Conservation (phyloP, 2,113 vertebrate species). For the Aptenodytes forsteri region DNA sequence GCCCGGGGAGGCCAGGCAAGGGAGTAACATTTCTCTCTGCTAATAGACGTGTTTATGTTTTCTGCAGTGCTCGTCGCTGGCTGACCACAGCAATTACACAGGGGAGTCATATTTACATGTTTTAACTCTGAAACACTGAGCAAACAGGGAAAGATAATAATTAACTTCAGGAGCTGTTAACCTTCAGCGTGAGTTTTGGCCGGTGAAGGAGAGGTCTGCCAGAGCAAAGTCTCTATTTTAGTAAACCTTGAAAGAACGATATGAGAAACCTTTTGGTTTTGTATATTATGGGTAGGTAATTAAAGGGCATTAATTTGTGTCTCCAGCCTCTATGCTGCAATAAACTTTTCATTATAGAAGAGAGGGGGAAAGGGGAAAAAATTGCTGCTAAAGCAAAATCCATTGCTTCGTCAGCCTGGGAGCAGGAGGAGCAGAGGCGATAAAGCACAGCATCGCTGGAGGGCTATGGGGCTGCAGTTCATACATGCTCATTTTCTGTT, state of each 20-base stretch:
- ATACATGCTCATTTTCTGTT: rapidly evolving
- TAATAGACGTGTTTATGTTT: neutral
- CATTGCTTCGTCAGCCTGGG: neutral
- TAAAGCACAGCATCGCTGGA: neutral
- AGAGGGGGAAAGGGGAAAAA: no score
- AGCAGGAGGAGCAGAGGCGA: neutral
- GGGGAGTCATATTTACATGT: neutral
- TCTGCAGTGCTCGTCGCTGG: neutral
- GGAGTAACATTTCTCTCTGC: neutral
- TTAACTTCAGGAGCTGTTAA: conserved; percentile 36
- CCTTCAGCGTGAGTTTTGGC: neutral
- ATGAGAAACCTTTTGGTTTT: neutral
- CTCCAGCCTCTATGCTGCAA: neutral
- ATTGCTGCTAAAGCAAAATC: neutral
- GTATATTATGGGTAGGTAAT: neutral
- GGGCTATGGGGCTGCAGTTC: neutral
- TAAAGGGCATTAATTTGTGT: neutral
- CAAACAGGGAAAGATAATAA: conserved; percentile 37
- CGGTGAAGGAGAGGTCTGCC: neutral
- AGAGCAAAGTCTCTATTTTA: conserved; percentile 24
- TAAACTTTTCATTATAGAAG: neutral
- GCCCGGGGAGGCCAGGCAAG: neutral
- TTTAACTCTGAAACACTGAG: neutral
- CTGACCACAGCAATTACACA: neutral
- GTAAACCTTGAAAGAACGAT: neutral